Evolutionary conservation across 2,113 vertebrate species (phyloP).

Genomic region (Amblyornis subalaris): DNA sequence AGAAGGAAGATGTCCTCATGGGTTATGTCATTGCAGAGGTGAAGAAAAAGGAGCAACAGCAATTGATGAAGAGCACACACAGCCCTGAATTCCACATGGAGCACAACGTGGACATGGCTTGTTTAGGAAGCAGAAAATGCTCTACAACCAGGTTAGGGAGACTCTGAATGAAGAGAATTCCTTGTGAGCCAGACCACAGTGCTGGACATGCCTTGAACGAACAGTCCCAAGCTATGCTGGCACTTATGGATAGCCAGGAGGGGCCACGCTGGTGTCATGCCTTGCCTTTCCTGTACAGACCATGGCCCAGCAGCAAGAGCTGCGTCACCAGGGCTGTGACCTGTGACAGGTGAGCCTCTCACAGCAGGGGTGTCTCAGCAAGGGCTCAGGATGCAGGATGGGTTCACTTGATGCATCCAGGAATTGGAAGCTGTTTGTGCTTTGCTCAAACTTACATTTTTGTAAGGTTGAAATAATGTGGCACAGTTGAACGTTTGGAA

Average conservation of each 20-base stretch:
- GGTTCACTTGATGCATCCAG: rapidly evolving
- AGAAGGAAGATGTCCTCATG: background rate
- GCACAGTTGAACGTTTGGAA: background rate
- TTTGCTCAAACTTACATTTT: background rate
- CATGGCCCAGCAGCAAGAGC: background rate
- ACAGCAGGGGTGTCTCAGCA: background rate
- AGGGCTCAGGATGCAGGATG: background rate
- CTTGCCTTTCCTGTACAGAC: background rate
- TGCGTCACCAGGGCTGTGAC: background rate
- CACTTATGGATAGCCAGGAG: background rate
- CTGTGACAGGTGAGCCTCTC: background rate
- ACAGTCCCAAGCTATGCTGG: background rate
- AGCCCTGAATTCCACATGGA: background rate
- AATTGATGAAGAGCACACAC: background rate
- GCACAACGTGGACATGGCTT: background rate
- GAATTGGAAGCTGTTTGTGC: background rate
- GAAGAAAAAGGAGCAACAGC: background rate
- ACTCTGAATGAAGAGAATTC: background rate
- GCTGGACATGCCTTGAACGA: background rate
- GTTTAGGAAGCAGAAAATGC: background rate
- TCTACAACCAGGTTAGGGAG: rapidly evolving
- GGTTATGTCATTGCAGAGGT: background rate
- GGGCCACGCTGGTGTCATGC: rapidly evolving
- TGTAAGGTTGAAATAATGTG: background rate
- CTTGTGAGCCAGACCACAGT: rapidly evolving